Base-by-base conservation (phyloP, 2,797 vertebrate genomes). In the Rhynchotus rufescens region DNA sequence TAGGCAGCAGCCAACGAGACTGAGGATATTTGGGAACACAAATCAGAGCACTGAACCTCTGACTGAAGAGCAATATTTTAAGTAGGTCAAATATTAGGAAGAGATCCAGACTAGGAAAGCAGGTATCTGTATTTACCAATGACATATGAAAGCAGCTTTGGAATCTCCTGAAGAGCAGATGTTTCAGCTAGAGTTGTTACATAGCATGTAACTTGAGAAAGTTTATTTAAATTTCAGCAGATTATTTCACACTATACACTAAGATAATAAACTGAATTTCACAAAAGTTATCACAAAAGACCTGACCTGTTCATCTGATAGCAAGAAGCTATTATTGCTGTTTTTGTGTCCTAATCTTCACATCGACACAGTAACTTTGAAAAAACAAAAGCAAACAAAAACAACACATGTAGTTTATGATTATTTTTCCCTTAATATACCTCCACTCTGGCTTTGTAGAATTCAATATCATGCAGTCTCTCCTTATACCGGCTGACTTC, bases 401-500 rank as follows among this genome's bases (percentile, higher is more conserved):
- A 36, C 0, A 0, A 30, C 4, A 22, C 3, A 28, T 26, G 17
- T 52, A 25, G 34, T 30, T 52, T 30, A 19, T 52, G 34, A 54
- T 21, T 40, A 40, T 38, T 75, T 52, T 23, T 4, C 2, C 57
- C 15, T 20, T 52, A 61, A 77, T 78, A 87, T 97, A 99, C 99
- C 99, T 99, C 99, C 30, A 99, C 98, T 97, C 99, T 98, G 97
- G 99, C 99, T 95, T 98, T 99, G 97, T 99, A 99, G 97, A 99
- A 99, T 96, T 99, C 99, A 6, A 99, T 99, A 96, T 99, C 99
- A 12, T 99, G 99, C n/a, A 99, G 98, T 47, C 98, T 98, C 95
- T 99, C 99, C 95, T 99, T 99, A 91, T 99, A 99, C 59, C 99
- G 98, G 65, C 96, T 96, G 97, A 99, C 97, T 97, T 99, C 99